A percentile compares a stretch with the other conserved stretches of the same genome.
Evolutionary conservation across 2,113 vertebrate species (phyloP).

Genomic region (Mionectes macconnelli): DNA sequence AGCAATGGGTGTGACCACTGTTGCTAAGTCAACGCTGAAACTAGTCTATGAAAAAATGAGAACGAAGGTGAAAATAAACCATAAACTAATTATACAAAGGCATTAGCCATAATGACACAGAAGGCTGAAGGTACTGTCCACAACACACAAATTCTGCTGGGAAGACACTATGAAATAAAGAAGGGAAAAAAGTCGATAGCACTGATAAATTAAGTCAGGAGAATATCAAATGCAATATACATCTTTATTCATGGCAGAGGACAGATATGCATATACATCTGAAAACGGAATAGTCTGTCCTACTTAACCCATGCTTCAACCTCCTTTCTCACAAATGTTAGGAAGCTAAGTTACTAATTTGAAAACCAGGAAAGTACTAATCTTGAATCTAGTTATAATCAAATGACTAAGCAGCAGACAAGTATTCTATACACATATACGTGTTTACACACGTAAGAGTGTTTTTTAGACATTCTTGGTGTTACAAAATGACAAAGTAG

Average conservation of each 20-base stretch:
- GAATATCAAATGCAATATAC: not conserved
- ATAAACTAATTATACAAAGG: not conserved
- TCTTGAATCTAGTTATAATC: not conserved
- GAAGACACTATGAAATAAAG: not conserved
- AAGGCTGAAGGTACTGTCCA: not conserved
- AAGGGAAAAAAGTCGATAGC: not conserved
- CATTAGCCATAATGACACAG: not conserved
- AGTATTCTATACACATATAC: not conserved
- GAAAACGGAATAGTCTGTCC: not conserved
- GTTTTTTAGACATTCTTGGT: not conserved
- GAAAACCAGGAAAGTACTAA: not conserved
- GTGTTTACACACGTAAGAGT: not conserved
- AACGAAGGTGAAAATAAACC: not conserved
- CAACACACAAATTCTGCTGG: not conserved
- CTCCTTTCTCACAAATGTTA: not conserved
- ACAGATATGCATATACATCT: not conserved
- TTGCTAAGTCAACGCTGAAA: not conserved
- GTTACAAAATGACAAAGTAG: not conserved
- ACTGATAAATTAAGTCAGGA: not conserved
- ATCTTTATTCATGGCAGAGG: not conserved
- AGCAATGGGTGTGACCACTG: not conserved
- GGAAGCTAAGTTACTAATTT: not conserved
- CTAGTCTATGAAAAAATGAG: not conserved
- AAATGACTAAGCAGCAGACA: not conserved
- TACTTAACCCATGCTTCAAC: accelerated